A percentile compares a stretch with the other conserved stretches of the same genome.
Evolutionary conservation across 2,113 vertebrate species (phyloP).

Genomic region (Hassar affinis): DNA sequence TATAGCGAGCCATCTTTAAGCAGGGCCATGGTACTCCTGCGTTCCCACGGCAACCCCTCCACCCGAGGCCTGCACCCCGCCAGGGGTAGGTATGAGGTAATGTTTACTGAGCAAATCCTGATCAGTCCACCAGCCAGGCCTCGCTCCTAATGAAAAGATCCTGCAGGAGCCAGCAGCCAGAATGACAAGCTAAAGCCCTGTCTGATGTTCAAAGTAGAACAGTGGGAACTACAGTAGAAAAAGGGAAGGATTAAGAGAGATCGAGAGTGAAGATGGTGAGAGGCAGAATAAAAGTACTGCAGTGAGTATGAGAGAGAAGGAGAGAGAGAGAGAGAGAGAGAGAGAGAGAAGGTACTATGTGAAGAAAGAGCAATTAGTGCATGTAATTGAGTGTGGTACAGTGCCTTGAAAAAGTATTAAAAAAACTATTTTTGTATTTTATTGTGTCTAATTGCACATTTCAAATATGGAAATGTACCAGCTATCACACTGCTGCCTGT

Average conservation of each 20-base stretch:
- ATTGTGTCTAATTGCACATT: background rate
- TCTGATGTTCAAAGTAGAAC: constrained; percentile 53
- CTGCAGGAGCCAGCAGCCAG: constrained; percentile 43
- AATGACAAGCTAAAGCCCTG: constrained; percentile 49
- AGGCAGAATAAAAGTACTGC: constrained; percentile 31
- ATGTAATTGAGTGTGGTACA: background rate
- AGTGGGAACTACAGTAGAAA: constrained; percentile 53
- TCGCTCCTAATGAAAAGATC: constrained; percentile 55
- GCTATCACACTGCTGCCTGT: background rate
- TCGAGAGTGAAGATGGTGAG: constrained; percentile 37
- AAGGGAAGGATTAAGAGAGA: constrained; percentile 47
- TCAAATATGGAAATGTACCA: background rate
- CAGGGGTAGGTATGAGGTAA: constrained; percentile 53
- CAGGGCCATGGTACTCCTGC: constrained; percentile 62
- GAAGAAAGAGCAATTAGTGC: background rate
- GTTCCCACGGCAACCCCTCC: constrained; percentile 74
- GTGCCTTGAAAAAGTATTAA: background rate
- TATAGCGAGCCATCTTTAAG: constrained; percentile 68
- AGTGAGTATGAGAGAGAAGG: constrained; percentile 1
- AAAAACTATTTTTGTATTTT: background rate
- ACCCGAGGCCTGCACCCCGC: constrained; percentile 36
- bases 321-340: background rate
- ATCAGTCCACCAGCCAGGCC: constrained; percentile 48
- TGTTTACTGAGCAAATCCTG: constrained; percentile 56
- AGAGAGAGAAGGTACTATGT: background rate